Conservation (phyloP, 2,797 vertebrate genomes). For the Acanthiza pusilla region DNA sequence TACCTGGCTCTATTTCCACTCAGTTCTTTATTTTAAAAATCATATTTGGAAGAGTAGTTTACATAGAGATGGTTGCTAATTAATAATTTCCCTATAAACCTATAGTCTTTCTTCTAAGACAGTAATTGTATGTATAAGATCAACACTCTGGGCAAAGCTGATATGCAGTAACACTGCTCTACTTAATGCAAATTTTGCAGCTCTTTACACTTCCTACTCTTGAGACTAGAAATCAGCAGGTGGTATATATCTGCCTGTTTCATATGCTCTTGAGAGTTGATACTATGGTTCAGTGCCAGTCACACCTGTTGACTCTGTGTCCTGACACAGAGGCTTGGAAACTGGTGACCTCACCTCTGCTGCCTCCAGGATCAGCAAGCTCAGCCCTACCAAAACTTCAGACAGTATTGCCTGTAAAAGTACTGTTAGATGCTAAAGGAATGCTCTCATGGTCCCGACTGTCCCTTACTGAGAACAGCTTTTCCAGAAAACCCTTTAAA, state of each 20-base stretch:
- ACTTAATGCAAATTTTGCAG: background rate
- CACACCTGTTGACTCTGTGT: background rate
- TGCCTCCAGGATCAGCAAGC: background rate
- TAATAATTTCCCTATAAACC: background rate
- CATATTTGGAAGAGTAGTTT: background rate
- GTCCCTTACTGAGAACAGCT: background rate
- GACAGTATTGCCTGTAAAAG: background rate
- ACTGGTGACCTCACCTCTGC: background rate
- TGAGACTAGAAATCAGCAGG: background rate
- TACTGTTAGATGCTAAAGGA: background rate
- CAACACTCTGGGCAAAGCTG: background rate
- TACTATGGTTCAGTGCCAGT: background rate
- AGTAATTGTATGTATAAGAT: background rate
- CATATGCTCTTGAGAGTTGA: background rate
- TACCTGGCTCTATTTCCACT: background rate
- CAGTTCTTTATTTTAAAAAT: background rate
- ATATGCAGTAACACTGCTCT: background rate
- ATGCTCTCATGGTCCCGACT: background rate
- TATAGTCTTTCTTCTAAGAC: background rate
- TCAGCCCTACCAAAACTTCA: background rate
- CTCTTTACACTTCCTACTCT: background rate
- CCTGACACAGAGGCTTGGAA: background rate
- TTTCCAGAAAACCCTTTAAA: background rate
- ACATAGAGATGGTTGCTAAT: background rate
- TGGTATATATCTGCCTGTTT: background rate